Percentiles rank a stretch among this genome's conserved stretches.
Evolutionary conservation across 2,888 invertebrate genomes (phyloP).

Genomic region (Eledona agricola): DNA sequence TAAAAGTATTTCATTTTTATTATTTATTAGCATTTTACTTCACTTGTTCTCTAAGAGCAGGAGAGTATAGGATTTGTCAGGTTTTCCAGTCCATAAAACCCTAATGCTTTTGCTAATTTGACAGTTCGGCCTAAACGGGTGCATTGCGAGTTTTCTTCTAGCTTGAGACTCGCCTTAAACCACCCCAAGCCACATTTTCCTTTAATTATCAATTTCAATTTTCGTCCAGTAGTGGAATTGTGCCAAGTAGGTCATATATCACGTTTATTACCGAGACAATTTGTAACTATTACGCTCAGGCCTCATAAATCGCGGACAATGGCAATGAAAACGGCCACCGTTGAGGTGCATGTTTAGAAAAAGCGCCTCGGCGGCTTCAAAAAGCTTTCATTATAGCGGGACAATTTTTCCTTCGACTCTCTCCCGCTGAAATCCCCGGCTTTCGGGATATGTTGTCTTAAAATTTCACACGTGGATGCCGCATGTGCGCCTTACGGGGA

Average conservation of each 20-base stretch:
- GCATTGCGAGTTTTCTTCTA: too few species aligned
- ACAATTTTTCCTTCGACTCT: too few species aligned
- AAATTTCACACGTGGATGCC: conserved; percentile 46
- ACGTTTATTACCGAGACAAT: conserved; percentile 50
- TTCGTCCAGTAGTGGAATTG: conserved; percentile 34
- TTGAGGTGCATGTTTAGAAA: conserved; percentile 24
- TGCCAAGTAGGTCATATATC: conserved; percentile 41
- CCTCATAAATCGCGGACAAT: conserved; percentile 49
- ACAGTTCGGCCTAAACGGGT: too few species aligned
- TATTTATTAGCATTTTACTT: too few species aligned
- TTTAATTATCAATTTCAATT: conserved; percentile 39
- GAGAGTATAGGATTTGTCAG: too few species aligned
- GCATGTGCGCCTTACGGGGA: conserved; percentile 38
- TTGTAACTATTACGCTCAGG: conserved; percentile 50
- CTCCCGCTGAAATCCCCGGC: conserved; percentile 39
- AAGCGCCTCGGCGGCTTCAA: too few species aligned
- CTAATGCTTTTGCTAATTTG: too few species aligned
- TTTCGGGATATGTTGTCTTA: conserved; percentile 40
- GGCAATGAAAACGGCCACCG: conserved; percentile 47
- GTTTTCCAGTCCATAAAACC: too few species aligned
- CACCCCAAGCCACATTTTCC: conserved; percentile 20
- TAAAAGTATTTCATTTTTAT: too few species aligned
- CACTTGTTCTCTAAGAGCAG: too few species aligned
- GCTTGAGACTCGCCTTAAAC: too few species aligned
- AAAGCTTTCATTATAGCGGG: too few species aligned